These are phyloP conservation scores for Macaca fascicularis DNA, from an alignment of 2,113 vertebrate species.

Conservation along the genomic window DNA sequence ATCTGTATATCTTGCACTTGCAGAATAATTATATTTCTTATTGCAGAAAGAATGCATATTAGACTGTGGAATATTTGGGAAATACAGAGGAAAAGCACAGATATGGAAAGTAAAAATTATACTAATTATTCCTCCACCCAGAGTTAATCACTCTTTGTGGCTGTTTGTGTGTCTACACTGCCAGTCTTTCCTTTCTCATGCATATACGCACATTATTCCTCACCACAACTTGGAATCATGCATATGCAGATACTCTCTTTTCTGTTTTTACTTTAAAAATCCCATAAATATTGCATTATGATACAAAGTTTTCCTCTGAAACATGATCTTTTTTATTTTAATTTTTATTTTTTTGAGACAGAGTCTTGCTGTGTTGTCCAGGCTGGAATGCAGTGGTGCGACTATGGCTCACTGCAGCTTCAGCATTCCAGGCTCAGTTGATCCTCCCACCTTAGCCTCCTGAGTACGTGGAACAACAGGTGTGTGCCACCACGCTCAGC, in stretches of 20 bases:
- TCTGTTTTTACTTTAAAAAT: neutral
- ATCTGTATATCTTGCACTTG: neutral
- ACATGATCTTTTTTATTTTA: neutral
- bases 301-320: constrained; percentile 17
- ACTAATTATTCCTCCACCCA: neutral
- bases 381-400: neutral
- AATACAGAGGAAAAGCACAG: neutral
- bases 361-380: neutral
- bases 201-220: neutral
- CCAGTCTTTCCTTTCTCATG: neutral
- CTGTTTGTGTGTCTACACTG: neutral
- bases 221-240: neutral
- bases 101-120: neutral
- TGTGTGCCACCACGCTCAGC: neutral
- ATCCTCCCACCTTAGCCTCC: neutral
- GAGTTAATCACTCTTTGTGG: neutral
- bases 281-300: neutral
- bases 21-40: neutral
- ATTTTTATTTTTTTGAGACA: neutral
- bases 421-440: neutral
- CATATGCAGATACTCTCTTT: neutral
- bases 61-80: neutral
- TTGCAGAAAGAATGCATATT: constrained; percentile 14
- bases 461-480: neutral
- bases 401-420: neutral